phyloP scores from a whole-genome alignment of 2,113 vertebrate genomes.

The Platysteira castanea region DNA sequence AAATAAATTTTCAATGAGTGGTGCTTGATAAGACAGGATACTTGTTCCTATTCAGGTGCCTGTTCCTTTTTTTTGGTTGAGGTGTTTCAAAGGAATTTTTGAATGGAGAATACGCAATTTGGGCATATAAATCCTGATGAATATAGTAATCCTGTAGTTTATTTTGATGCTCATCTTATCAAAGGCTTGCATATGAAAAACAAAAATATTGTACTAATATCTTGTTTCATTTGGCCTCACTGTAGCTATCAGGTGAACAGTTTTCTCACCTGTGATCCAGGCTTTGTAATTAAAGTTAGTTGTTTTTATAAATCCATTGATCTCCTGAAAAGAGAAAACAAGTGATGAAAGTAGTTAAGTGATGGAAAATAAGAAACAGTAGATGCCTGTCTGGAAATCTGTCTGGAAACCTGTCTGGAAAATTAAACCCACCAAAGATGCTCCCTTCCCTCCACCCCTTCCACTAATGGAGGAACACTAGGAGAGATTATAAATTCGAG shows the following conservation, averaged over 20 bases:
- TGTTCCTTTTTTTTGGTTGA: background rate
- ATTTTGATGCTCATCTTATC: background rate
- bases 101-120: background rate
- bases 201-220: background rate
- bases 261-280: background rate
- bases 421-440: background rate
- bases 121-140: background rate
- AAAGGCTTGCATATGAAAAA: background rate
- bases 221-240: background rate
- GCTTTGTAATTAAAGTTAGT: background rate
- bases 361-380: background rate
- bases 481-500: background rate
- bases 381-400: background rate
- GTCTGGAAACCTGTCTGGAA: accelerated
- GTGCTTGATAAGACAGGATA: background rate
- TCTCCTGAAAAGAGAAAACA: background rate
- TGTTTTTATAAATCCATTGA: background rate
- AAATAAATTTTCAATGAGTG: background rate
- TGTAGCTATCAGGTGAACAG: background rate
- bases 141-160: background rate
- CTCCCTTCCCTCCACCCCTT: background rate
- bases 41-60: background rate
- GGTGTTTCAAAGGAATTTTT: background rate
- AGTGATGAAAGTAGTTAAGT: background rate
- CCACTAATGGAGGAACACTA: background rate